Percentiles rank a stretch among this genome's conserved stretches.
phyloP scores from a whole-genome alignment of 2,888 invertebrate genomes.

The Mesodorylaimus sp. region DNA sequence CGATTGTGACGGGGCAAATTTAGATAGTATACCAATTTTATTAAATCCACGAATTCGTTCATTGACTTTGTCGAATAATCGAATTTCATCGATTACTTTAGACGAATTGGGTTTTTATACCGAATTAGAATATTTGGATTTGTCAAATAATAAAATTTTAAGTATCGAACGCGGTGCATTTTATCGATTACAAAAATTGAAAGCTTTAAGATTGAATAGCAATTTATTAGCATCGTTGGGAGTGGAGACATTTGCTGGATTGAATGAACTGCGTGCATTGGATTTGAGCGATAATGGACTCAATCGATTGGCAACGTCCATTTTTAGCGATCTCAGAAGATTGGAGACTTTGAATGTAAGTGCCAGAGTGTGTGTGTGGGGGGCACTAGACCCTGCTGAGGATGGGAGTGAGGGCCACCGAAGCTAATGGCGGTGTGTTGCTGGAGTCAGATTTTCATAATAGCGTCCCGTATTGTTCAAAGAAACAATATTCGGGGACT shows the following conservation, averaged over 20 bases:
- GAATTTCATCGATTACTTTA: constrained; percentile 6
- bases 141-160: constrained; percentile 10
- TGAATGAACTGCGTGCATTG: constrained; percentile 6
- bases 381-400: no score
- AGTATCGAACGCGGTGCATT: constrained; percentile 11
- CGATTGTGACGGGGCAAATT: constrained; percentile 10
- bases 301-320: constrained; percentile 9
- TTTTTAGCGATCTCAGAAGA: constrained; percentile 9
- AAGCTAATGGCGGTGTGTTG: no score
- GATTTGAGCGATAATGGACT: constrained; percentile 7
- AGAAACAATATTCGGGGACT: no score
- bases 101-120: constrained; percentile 10
- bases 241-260: constrained; percentile 10
- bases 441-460: no score
- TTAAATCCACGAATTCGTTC: constrained; percentile 11
- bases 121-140: constrained; percentile 12
- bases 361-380: no score
- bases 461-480: no score
- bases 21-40: constrained; percentile 11
- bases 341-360: constrained; percentile 11
- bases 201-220: constrained; percentile 9
- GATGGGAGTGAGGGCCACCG: no score
- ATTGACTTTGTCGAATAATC: constrained; percentile 11
- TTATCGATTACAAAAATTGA: constrained; percentile 7
- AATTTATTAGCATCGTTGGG: constrained; percentile 7